Evolutionary conservation across 2,113 vertebrate genomes (phyloP).

Genomic region (Penelope pileata): DNA sequence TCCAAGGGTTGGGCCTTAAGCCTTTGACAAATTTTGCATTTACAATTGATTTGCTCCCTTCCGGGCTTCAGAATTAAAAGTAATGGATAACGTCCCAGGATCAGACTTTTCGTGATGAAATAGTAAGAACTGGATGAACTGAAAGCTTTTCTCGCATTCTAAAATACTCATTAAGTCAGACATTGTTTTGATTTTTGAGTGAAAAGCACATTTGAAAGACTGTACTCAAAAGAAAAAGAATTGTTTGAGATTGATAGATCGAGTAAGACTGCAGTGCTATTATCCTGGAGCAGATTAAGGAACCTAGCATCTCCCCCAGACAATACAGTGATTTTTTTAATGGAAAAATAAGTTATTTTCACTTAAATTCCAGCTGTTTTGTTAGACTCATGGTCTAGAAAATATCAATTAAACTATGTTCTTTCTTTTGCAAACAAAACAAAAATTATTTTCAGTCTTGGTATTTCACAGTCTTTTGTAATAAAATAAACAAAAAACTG

Average conservation of each 20-base stretch:
- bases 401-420: slow-evolving; percentile 25
- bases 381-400: slow-evolving; percentile 7
- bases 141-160: slow-evolving; percentile 17
- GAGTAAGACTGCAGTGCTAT: background rate
- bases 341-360: slow-evolving; percentile 1
- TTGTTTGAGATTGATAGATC: background rate
- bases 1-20: background rate
- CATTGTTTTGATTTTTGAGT: slow-evolving; percentile 37
- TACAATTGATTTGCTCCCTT: slow-evolving; percentile 48
- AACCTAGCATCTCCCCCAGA: background rate
- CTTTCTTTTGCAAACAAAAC: slow-evolving; percentile 20
- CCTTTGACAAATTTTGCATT: slow-evolving; percentile 51
- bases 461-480: slow-evolving; percentile 32
- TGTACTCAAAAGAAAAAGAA: background rate
- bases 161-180: slow-evolving; percentile 22
- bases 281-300: background rate
- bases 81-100: background rate
- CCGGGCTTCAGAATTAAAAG: slow-evolving; percentile 28
- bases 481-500: slow-evolving; percentile 25
- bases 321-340: slow-evolving; percentile 19
- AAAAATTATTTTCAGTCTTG: background rate
- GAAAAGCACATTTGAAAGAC: slow-evolving; percentile 14
- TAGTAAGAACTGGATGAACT: slow-evolving; percentile 8
- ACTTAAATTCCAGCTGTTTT: slow-evolving; percentile 57
- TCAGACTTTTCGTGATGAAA: slow-evolving; percentile 25